A percentile compares a stretch with the other conserved stretches of the same genome.
Evolutionary conservation across 2,113 vertebrate genomes (phyloP).

Genomic region (Chinchilla lanigera): DNA sequence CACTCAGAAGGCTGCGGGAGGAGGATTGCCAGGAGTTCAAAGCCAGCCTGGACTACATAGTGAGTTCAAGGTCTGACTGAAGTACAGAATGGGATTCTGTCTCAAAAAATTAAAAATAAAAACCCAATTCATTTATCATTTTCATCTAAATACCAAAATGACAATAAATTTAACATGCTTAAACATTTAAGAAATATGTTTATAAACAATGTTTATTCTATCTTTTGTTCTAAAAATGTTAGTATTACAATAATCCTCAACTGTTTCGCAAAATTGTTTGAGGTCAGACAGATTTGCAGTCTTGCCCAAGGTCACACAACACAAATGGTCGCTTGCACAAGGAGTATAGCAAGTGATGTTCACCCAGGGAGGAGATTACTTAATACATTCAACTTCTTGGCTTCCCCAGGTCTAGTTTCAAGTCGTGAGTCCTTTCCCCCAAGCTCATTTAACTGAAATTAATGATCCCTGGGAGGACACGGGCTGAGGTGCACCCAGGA

Average conservation of each 20-base stretch:
- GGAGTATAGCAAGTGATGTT: neutral
- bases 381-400: neutral
- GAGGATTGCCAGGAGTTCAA: neutral
- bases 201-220: neutral
- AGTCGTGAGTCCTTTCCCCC: slow-evolving; percentile 39
- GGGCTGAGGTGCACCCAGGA: neutral
- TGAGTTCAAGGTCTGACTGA: neutral
- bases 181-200: neutral
- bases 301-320: slow-evolving; percentile 26
- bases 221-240: neutral
- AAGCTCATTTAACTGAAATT: slow-evolving; percentile 39
- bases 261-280: neutral
- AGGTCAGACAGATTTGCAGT: neutral
- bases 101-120: neutral
- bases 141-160: neutral
- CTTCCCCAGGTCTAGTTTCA: slow-evolving; percentile 4
- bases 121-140: neutral
- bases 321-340: neutral
- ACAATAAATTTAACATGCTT: neutral
- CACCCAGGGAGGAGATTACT: neutral
- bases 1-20: neutral
- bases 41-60: neutral
- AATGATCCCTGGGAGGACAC: neutral
- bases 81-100: neutral
- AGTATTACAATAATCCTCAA: neutral